A percentile compares a stretch with the other conserved stretches of the same genome.
Conservation (phyloP, 2,888 invertebrate genomes). For the Linnaemya vulpina region DNA sequence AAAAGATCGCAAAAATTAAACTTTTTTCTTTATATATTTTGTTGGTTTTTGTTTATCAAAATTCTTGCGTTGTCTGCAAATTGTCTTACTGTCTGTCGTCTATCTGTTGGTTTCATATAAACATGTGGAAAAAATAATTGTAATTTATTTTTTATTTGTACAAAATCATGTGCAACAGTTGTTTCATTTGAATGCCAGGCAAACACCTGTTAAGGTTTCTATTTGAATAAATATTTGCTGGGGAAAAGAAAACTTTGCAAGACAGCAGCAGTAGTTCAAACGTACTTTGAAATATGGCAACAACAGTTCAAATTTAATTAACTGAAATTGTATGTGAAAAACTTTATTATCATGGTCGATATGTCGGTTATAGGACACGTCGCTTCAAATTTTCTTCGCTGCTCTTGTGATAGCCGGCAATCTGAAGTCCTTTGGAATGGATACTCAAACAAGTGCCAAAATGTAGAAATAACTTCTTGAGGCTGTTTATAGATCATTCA, state of each 20-base stretch:
- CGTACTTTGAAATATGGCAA: not conserved
- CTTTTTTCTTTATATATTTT: not conserved
- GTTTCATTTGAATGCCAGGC: not conserved
- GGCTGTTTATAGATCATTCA: too few species aligned
- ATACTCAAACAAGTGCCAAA: too few species aligned
- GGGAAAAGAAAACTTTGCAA: not conserved
- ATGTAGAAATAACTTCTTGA: too few species aligned
- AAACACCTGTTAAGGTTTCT: conserved; percentile 57
- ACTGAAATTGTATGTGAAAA: not conserved
- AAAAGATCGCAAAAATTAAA: conserved; percentile 4
- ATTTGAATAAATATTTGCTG: conserved; percentile 4
- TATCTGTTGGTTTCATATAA: conserved; percentile 43
- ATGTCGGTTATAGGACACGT: too few species aligned
- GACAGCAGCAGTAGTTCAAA: not conserved
- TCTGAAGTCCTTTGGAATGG: too few species aligned
- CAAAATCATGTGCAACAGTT: conserved; percentile 29
- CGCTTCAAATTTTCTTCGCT: too few species aligned
- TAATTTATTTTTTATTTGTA: not conserved
- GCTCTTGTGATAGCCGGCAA: too few species aligned
- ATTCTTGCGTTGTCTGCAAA: conserved; percentile 36
- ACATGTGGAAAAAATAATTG: conserved; percentile 23
- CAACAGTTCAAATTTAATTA: not conserved
- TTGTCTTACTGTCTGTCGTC: conserved; percentile 27
- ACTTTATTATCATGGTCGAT: too few species aligned
- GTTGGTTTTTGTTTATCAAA: conserved; percentile 3